Conservation (phyloP, 2,888 invertebrate genomes). For the Hirtodrosophila confusa region DNA sequence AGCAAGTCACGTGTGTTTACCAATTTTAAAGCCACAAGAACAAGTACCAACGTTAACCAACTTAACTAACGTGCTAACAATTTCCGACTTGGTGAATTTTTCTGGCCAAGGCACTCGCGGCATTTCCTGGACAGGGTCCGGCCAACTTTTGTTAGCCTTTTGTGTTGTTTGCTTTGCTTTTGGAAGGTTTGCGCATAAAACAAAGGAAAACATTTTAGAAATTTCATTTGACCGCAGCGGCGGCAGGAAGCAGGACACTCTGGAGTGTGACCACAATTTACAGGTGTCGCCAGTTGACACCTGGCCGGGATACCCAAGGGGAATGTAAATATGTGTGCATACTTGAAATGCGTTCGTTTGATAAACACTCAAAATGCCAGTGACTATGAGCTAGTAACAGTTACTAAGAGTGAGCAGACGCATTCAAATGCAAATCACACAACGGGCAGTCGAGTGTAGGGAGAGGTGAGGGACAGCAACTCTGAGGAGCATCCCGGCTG, state of each 20-base stretch:
- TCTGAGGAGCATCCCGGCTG: slow-evolving; percentile 17
- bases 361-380: slow-evolving; percentile 13
- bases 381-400: background rate
- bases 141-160: slow-evolving; percentile 20
- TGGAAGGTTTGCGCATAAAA: slow-evolving; percentile 67
- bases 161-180: slow-evolving; percentile 11
- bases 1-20: slow-evolving; percentile 55
- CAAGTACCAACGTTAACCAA: slow-evolving; percentile 47
- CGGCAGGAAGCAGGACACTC: slow-evolving; percentile 25
- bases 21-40: slow-evolving; percentile 41
- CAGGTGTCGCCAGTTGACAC: slow-evolving; percentile 79
- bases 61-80: slow-evolving; percentile 78
- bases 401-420: too few relatives aligned
- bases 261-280: slow-evolving; percentile 76
- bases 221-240: slow-evolving; percentile 79
- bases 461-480: background rate
- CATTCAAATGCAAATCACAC: slow-evolving; percentile 73
- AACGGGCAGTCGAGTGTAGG: background rate
- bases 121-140: slow-evolving; percentile 63
- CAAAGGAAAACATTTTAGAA: slow-evolving; percentile 78
- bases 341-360: slow-evolving; percentile 52
- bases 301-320: slow-evolving; percentile 25
- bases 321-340: slow-evolving; percentile 54
- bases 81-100: slow-evolving; percentile 67
- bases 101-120: slow-evolving; percentile 63